A percentile compares a stretch with the other conserved stretches of the same genome.
Conservation (phyloP, 2,888 invertebrate genomes). For the Caenorhabditis macrosperma region DNA sequence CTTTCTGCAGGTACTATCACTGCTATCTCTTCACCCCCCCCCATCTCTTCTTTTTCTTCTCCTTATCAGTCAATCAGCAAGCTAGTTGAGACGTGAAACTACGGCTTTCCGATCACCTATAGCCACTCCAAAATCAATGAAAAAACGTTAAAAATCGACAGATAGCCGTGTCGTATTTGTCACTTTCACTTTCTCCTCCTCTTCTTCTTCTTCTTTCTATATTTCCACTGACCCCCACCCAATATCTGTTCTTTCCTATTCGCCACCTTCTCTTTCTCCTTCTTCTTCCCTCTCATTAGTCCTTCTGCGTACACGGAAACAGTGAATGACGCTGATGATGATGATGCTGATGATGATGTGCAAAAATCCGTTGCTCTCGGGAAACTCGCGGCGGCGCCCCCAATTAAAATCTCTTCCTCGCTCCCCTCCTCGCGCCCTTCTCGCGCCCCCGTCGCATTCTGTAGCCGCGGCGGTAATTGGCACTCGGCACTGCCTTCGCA, state of each 20-base stretch:
- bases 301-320: too few species aligned
- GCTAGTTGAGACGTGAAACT: not conserved
- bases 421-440: not conserved
- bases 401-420: not conserved
- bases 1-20: constrained; percentile 27
- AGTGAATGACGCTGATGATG: too few species aligned
- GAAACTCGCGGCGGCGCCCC: too few species aligned
- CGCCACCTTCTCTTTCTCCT: not conserved
- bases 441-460: not conserved
- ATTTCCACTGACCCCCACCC: not conserved
- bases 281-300: not conserved
- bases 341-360: too few species aligned
- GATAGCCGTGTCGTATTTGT: too few species aligned
- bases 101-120: too few species aligned
- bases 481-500: not conserved
- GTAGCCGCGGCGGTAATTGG: not conserved
- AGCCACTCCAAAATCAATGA: too few species aligned
- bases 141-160: too few species aligned
- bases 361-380: too few species aligned
- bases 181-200: not conserved
- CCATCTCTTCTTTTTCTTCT: not conserved
- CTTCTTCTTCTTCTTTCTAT: constrained; percentile 7
- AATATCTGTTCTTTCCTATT: not conserved
- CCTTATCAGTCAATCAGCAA: not conserved
- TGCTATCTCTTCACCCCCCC: too few species aligned